Evolutionary conservation across 2,888 invertebrate species (phyloP), one percentile per base, ranked within the genome.

Genomic region (Idaea dimidiata): DNA sequence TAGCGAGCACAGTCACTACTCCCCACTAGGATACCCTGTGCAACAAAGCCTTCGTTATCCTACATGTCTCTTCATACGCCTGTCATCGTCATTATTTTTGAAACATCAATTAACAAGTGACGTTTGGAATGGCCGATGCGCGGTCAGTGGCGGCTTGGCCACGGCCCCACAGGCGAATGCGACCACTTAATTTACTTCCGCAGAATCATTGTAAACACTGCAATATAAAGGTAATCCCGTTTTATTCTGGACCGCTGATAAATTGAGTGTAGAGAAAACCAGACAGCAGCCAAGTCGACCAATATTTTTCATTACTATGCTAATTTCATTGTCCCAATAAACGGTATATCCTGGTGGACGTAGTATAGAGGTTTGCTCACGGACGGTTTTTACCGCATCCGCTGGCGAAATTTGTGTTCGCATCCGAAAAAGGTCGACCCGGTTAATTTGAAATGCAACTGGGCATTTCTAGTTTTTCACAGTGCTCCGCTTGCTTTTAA

Each of bases 231-330:
- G 81, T 81, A 78, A 81, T 82, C 80, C 76, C 80, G 76, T 83
- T 83, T 81, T 80, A 82, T 81, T 75, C 77, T 72, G 73, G 64
- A 76, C 77, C 78, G 73, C 78, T 77, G 82, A 83, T 80, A 84
- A 84, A 86, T 86, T 84, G 82, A 75, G 76, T 78, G 78, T 75
- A 75, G 80, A 77, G 77, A 76, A 73, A 78, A 70, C 69, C 70
- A 72, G 72, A 74, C 77, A 76, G 75, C 74, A 75, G 75, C 69
- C 71, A 72, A 70, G 72, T 71, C 82, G 84, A 82, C 88, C 90
- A 89, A 91, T 90, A 89, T 91, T 90, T 91, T 91, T 91, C 90
- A 91, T 91, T 90, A 90, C 88, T 90, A 91, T 91, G 90, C 89
- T 91, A 91, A 91, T 91, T 89, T 86, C 87, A 89, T 91, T 91